Evolutionary conservation across 2,113 vertebrate genomes (phyloP).

Genomic region (Xerus inauris): DNA sequence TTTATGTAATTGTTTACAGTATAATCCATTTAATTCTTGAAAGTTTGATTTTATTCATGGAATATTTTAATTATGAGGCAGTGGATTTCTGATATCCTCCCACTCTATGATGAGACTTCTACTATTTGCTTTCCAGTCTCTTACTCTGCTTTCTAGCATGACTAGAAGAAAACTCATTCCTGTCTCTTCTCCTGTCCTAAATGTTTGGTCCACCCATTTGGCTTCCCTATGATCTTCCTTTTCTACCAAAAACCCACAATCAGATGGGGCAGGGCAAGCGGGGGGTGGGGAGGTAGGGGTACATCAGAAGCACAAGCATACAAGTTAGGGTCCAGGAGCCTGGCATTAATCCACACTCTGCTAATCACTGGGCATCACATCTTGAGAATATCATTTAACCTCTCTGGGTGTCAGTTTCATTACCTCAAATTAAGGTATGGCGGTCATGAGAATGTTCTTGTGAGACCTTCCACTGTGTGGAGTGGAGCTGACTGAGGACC

Average conservation of each 20-base stretch:
- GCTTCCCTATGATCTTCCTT: background rate
- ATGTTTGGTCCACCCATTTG: background rate
- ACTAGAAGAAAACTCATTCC: background rate
- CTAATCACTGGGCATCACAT: background rate
- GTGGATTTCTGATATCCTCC: background rate
- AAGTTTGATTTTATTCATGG: background rate
- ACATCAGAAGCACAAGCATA: background rate
- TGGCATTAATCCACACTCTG: background rate
- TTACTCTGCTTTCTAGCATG: background rate
- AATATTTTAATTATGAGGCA: background rate
- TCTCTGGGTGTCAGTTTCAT: background rate
- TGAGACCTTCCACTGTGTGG: background rate
- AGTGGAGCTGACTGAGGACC: background rate
- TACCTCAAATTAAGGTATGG: background rate
- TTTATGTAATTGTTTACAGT: background rate
- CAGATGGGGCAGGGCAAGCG: background rate
- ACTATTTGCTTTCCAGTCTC: background rate
- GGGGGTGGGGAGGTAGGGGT: accelerated
- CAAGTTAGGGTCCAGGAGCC: background rate
- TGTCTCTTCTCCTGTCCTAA: background rate
- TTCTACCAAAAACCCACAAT: background rate
- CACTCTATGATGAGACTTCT: background rate
- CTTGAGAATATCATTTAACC: background rate
- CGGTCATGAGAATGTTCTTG: background rate
- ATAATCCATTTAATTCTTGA: background rate